A percentile compares a stretch with the other conserved stretches of the same genome.
These are phyloP conservation scores for Erannis defoliaria DNA, from an alignment of 2,888 invertebrate species.

Conservation along the genomic window DNA sequence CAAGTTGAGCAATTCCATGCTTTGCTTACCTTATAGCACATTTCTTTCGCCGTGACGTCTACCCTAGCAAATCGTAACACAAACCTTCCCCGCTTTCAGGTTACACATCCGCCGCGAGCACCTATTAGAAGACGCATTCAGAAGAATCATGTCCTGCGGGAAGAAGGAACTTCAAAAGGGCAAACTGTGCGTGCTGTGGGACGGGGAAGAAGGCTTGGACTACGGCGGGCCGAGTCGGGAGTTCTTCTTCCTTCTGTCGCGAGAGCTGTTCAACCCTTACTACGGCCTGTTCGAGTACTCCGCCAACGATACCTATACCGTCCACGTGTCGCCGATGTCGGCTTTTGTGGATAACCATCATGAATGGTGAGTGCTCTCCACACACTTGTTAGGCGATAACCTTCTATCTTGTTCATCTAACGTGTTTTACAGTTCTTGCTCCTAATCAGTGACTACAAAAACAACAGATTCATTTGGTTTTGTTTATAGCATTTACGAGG, in stretches of 20 bases:
- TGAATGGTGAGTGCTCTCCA: slow-evolving; percentile 90
- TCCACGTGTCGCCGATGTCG: slow-evolving; percentile 97
- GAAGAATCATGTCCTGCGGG: slow-evolving; percentile 97
- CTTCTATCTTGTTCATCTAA: no score
- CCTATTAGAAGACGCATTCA: slow-evolving; percentile 97
- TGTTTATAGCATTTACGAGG: no score
- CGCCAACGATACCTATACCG: slow-evolving; percentile 98
- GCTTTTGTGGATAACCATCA: slow-evolving; percentile 98
- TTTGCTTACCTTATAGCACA: no score
- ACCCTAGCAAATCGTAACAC: background rate
- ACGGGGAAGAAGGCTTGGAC: slow-evolving; percentile 98
- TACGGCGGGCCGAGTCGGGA: slow-evolving; percentile 99
- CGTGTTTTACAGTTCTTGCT: no score
- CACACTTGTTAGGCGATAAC: no score
- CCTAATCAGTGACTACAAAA: no score
- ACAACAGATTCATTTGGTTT: no score
- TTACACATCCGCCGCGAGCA: slow-evolving; percentile 97
- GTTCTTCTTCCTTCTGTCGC: slow-evolving; percentile 98
- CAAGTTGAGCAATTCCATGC: no score
- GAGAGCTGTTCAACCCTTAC: slow-evolving; percentile 99
- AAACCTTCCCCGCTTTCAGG: slow-evolving; percentile 80
- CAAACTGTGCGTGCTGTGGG: slow-evolving; percentile 97
- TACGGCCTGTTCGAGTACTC: slow-evolving; percentile 99
- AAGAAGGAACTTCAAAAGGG: slow-evolving; percentile 98
- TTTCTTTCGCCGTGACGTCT: no score